These are phyloP conservation scores for Dione vanillae DNA, from an alignment of 2,888 invertebrate genomes.

Conservation along the genomic window DNA sequence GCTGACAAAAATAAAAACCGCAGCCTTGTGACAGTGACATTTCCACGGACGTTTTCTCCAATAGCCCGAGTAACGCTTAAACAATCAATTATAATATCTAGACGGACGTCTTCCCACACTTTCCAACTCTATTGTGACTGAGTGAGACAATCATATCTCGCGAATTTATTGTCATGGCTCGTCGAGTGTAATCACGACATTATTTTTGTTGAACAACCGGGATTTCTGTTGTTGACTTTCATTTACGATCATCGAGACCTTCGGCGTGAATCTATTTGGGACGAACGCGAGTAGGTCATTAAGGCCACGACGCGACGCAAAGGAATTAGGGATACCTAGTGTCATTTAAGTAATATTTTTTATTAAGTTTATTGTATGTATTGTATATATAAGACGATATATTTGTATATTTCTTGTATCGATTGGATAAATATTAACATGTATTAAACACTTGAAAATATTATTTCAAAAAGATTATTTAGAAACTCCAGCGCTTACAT, in stretches of 20 bases:
- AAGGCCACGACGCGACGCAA: constrained; percentile 4
- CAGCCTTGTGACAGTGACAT: constrained; percentile 47
- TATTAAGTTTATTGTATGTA: no score
- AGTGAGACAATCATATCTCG: constrained; percentile 72
- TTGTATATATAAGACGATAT: no score
- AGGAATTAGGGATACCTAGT: not conserved
- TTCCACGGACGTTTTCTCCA: constrained; percentile 57
- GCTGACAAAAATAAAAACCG: constrained; percentile 48
- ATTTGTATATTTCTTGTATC: no score
- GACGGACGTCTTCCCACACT: constrained; percentile 76
- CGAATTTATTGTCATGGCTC: constrained; percentile 48
- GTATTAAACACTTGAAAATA: no score
- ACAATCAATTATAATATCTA: constrained; percentile 74
- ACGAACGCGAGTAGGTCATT: constrained; percentile 28
- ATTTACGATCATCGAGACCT: constrained; percentile 44
- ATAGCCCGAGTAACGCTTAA: constrained; percentile 56
- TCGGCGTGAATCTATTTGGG: constrained; percentile 26
- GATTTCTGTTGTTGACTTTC: constrained; percentile 53
- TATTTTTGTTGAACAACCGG: constrained; percentile 53
- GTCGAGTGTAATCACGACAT: constrained; percentile 60
- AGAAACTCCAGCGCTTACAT: no score
- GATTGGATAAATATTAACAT: no score
- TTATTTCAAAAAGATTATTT: no score
- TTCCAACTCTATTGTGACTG: constrained; percentile 75
- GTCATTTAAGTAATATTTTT: not conserved